Evolutionary conservation across 2,113 vertebrate genomes (phyloP), one percentile per base, ranked within the genome.

Genomic region (Etheostoma cragini): DNA sequence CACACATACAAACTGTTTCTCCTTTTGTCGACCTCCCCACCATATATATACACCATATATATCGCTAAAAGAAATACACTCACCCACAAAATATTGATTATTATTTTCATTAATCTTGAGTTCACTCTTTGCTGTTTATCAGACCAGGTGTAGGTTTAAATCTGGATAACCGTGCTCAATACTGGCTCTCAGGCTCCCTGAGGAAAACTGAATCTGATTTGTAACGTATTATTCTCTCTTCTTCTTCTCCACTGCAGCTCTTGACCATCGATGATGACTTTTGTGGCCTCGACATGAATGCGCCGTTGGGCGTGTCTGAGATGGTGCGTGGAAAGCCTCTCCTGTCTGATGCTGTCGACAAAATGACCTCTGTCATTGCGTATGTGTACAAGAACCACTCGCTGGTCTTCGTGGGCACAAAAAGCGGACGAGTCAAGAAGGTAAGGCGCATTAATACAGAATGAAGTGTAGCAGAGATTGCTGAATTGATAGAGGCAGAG

Each of bases 361-460:
- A 97, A 87, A 98, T 99, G 98, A 97, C 97, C 2, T 97, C 98
- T 0, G 97, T 99, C 86, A 98, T 98, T 0, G 98, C 97, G 1
- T 99, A 99, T 0, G 97, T 99, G 92, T 99, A 99, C 94, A 99
- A 99, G 96, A 97, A 99, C 88, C 97, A 99, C 90, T 99, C 98
- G 6, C 92, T 99, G 92, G 98, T 97, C 88, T 99, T 99, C 26
- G 97, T 99, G 88, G 98, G 98, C 67, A 99, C 98, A 74, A 97
- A 97, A 88, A 97, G 95, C 2, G 98, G 98, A 83, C 96, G 96
- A 47, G 91, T 99, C 38, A 99, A 98, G 86, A 99, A 99, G 98
- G 98, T 99, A 98, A 94, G 97, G 66, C 49, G 19, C 30, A 21
- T 22, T 52, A 61, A 47, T 58, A 10, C 49, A 5, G 61, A 33